Evolutionary conservation across 2,888 invertebrate genomes (phyloP), one percentile per base, ranked within the genome.

Genomic region (Acanthococcus lagerstroemiae): DNA sequence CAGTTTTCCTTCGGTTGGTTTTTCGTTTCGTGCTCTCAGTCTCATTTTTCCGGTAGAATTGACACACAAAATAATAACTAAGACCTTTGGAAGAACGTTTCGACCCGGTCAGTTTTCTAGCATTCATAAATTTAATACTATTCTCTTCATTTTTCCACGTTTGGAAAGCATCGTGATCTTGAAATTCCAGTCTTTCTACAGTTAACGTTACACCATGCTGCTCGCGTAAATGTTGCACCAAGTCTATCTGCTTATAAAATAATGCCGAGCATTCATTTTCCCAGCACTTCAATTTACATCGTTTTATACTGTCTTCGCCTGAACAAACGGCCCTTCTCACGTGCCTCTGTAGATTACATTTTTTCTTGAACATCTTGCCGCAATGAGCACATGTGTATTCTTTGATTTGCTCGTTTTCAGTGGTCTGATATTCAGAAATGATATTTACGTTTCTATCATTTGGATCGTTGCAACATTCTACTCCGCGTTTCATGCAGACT

Each of bases 101-200:
- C 0, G 55, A 55, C 21, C 55, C 55, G 19, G 55, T 55, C 2
- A 55, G 19, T 15, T 55, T 55, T 17, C 55, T 55, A 5, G 55
- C 55, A 22, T 55, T 55, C 55, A 55, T 55, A 7, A 55, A 55
- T n/a, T 55, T 55, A 1, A 55, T 55, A 19, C 55, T 55, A 17
- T 55, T 55, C 37, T 55, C 55, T 55, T 55, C 55, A 22, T 55
- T 55, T 30, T 55, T 55, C 55, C 55, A 55, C 37, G 27, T 55
- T 6, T 55, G 21, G n/a, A 55, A 55, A 1, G 55, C 55, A 30
- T 55, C 55, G 55, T 19, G 12, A 55, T 55, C 55, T 17, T 21
- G 30, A n/a, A 55, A 55, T 22, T 55, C 55, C n/a, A 55, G 30
- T 17, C 55, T 17, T 19, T 55, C 55, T 19, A 55, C 15, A 7